Evolutionary conservation across 2,113 vertebrate genomes (phyloP).

Genomic region (Halcyon malimbica): DNA sequence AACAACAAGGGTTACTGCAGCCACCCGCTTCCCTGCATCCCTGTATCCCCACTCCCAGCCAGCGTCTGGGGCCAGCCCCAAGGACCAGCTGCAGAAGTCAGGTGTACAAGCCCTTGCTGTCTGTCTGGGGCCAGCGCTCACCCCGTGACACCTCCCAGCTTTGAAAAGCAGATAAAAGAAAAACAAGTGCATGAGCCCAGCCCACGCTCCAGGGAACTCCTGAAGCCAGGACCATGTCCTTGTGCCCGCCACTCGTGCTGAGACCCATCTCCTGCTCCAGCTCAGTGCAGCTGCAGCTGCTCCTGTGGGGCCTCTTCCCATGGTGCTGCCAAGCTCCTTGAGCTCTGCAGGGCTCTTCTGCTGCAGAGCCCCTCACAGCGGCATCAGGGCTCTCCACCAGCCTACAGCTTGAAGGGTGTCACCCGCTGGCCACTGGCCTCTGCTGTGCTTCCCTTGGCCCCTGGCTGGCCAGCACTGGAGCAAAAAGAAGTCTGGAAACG

Average conservation of each 20-base stretch:
- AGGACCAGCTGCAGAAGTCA: accelerated
- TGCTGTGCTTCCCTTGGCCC: accelerated
- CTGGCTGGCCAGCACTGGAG: accelerated
- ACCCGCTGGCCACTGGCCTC: background rate
- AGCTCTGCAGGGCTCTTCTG: background rate
- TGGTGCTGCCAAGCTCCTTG: accelerated
- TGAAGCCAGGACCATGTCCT: background rate
- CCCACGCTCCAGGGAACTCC: accelerated
- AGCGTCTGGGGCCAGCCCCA: background rate
- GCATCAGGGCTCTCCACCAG: background rate
- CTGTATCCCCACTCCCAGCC: background rate
- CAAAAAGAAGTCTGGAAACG: background rate
- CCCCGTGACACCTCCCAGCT: background rate
- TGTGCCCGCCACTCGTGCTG: too few relatives aligned
- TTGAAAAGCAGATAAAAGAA: background rate
- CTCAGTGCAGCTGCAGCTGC: background rate
- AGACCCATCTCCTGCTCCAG: background rate
- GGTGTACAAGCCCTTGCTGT: background rate
- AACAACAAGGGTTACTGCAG: background rate
- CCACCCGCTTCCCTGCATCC: accelerated
- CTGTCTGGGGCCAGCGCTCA: background rate
- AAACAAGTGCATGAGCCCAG: background rate
- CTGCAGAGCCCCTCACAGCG: background rate
- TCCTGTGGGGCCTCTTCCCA: background rate
- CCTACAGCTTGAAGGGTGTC: background rate